A percentile compares a stretch with the other conserved stretches of the same genome.
These are phyloP conservation scores for Cliona cf. orientalis DNA, from an alignment of 37 sponge, comb jelly and placozoan genomes.

Conservation along the genomic window DNA sequence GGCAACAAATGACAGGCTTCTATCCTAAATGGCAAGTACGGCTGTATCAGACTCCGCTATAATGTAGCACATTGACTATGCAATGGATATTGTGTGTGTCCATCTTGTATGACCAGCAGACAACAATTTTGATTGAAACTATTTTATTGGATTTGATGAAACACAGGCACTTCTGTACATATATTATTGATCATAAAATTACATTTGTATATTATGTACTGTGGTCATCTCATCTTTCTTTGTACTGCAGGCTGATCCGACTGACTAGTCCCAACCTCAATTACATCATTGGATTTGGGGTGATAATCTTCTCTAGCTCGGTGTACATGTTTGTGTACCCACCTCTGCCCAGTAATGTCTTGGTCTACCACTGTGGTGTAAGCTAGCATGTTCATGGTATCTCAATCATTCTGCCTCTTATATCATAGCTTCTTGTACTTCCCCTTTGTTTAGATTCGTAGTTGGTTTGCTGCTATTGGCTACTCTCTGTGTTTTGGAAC, in stretches of 20 bases:
- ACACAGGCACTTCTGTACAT: too few species aligned
- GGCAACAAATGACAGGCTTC: too few species aligned
- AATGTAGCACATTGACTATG: too few species aligned
- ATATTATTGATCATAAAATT: too few species aligned
- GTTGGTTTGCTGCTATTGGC: constrained; percentile 35
- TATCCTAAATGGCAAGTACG: too few species aligned
- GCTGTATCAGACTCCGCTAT: too few species aligned
- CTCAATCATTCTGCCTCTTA: not conserved
- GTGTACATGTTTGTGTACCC: constrained; percentile 44
- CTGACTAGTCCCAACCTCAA: constrained; percentile 58
- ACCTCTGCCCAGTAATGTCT: not conserved
- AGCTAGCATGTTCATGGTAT: not conserved
- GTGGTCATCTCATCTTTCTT: too few species aligned
- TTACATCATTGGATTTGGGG: constrained; percentile 52
- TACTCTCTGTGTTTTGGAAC: constrained; percentile 50
- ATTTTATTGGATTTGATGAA: too few species aligned
- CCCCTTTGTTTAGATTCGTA: constrained; percentile 12
- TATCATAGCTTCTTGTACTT: not conserved
- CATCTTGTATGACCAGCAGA: too few species aligned
- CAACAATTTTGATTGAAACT: too few species aligned
- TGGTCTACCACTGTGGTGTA: constrained; percentile 38
- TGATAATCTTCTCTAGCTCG: constrained; percentile 12
- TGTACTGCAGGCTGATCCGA: constrained; percentile 37
- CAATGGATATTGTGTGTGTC: too few species aligned
- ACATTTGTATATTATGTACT: too few species aligned